Base-by-base conservation (phyloP, 2,888 invertebrate genomes). In the Sabatieria punctata region DNA sequence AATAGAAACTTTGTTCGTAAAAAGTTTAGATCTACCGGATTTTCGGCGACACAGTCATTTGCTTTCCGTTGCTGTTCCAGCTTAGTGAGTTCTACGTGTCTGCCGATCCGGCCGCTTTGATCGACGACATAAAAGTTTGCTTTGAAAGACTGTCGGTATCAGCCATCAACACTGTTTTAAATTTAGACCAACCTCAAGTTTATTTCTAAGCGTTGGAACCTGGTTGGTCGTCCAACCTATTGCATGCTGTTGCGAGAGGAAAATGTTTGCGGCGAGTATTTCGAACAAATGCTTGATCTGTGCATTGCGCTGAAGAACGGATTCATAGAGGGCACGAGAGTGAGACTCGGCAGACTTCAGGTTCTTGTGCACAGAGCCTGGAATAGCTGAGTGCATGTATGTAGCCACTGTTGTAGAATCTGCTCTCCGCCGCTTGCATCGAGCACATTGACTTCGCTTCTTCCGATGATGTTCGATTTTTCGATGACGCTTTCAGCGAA, bases 41-140 rank as follows among this genome's bases (percentile, higher is more conserved):
- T 26, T 85, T 86, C 65, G 95, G 95, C 4, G 85, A 85, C 76
- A 93, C 95, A 0, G 86, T 97, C 23, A 72, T 99, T 15, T 95
- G 95, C 65, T 99, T 93, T 68, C 95, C 97, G 1, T 73, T 97
- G 11, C 84, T 95, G 65, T 97, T 97, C 67, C 95, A 97, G 73
- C 83, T 91, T n/a, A 89, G 86, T 0, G 95, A 97, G 67, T 99
- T 97, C 70, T 97, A 97, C 68, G 72, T 93, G 49, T 91, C 91
- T 61, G 79, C 91, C 57, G 97, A 99, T 64, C 93, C 97, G 82
- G 85, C 91, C 4, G 71, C 95, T 44, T 75, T 97, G n/a, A 91
- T 97, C 54, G 89, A 97, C 63, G 93, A 99, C 63, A 89, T 97
- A 50, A 93, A 91, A 64, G 72, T 71, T 6, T 15, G 41, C n/a